These are phyloP conservation scores for Carpatolechia fugitivella DNA, from an alignment of 2,888 invertebrate genomes.

Conservation along the genomic window DNA sequence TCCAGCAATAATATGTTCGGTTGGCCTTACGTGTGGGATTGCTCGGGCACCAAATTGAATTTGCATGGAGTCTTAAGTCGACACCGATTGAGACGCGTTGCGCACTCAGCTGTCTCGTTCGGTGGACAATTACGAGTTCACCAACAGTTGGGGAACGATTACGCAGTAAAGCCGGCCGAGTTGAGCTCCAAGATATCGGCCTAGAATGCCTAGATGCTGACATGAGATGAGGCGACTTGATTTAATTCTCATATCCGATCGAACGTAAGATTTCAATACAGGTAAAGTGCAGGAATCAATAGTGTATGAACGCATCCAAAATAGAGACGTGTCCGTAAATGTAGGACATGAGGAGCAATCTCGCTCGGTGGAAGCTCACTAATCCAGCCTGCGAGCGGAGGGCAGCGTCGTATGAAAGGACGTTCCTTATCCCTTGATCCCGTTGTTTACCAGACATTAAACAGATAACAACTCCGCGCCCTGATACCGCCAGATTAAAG, in stretches of 20 bases:
- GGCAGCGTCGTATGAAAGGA: conserved; percentile 73
- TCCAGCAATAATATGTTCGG: conserved; percentile 78
- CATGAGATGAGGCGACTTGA: too few species aligned
- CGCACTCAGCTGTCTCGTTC: conserved; percentile 53
- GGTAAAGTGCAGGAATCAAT: not conserved
- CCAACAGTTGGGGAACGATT: conserved; percentile 56
- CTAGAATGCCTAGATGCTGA: not conserved
- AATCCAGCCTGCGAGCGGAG: conserved; percentile 70
- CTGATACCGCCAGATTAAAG: conserved; percentile 76
- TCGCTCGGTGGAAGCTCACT: conserved; percentile 57
- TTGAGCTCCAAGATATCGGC: conserved; percentile 29
- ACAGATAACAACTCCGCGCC: conserved; percentile 79
- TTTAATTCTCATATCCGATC: not conserved
- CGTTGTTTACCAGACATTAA: conserved; percentile 81
- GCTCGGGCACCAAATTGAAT: conserved; percentile 77
- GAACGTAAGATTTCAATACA: not conserved
- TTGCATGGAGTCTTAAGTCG: conserved; percentile 78
- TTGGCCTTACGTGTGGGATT: conserved; percentile 74
- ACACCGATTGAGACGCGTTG: conserved; percentile 61
- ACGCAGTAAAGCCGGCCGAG: conserved; percentile 50
- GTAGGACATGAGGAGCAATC: conserved; percentile 61
- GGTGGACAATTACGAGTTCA: conserved; percentile 64
- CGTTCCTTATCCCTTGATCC: conserved; percentile 79
- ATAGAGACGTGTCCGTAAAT: conserved; percentile 37
- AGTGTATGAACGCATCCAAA: conserved; percentile 9